Evolutionary conservation across 2,797 vertebrate genomes (phyloP).

Genomic region (Todus mexicanus): DNA sequence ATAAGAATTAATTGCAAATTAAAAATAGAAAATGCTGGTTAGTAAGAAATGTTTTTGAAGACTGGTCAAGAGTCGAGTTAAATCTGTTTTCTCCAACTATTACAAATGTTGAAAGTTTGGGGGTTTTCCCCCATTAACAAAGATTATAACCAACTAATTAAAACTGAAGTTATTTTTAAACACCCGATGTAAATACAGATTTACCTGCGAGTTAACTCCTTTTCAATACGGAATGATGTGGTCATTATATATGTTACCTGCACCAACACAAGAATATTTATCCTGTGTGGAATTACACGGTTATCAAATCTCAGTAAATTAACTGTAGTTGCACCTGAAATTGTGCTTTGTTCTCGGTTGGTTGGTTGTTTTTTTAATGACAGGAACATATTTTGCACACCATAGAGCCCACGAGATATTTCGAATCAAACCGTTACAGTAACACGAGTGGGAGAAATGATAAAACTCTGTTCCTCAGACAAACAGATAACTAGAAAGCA

Average conservation of each 20-base stretch:
- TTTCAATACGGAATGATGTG: background rate
- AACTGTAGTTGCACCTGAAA: background rate
- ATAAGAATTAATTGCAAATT: conserved; percentile 54
- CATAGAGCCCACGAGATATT: background rate
- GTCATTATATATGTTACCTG: background rate
- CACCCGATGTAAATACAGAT: background rate
- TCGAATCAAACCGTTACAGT: conserved; percentile 22
- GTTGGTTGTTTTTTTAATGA: background rate
- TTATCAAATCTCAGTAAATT: background rate
- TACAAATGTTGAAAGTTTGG: background rate
- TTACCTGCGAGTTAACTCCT: background rate
- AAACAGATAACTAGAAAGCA: conserved; percentile 73
- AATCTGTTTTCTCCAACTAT: background rate
- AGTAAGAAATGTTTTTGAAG: conserved; percentile 22
- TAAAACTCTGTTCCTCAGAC: conserved; percentile 48
- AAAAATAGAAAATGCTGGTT: conserved; percentile 34
- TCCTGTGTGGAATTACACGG: background rate
- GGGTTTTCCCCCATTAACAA: background rate
- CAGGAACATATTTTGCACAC: background rate
- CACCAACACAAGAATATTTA: background rate
- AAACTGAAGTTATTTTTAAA: background rate
- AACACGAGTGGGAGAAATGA: conserved; percentile 44
- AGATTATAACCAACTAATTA: background rate
- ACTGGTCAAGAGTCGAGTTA: background rate
- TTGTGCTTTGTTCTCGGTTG: background rate